Evolutionary conservation across 2,797 vertebrate species (phyloP).

Genomic region (Pelobates cultripes): DNA sequence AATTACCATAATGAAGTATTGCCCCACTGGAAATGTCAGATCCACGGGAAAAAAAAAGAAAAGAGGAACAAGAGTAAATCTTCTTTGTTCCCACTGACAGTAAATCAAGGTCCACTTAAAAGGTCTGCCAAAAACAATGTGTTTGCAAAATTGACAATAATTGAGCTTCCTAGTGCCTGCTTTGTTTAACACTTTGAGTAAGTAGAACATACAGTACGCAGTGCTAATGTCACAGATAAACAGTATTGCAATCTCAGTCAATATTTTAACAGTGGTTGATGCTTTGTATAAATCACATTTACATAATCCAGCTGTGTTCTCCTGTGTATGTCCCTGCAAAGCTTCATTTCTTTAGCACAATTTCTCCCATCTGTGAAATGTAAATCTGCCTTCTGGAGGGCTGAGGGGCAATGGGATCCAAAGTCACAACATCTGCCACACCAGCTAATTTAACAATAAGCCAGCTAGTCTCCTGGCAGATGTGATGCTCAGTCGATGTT

Average conservation of each 20-base stretch:
- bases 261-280: slow-evolving; percentile 44
- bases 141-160: slow-evolving; percentile 20
- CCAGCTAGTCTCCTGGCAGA: slow-evolving; percentile 46
- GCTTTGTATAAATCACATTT: slow-evolving; percentile 56
- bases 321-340: slow-evolving; percentile 53
- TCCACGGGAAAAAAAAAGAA: slow-evolving; percentile 13
- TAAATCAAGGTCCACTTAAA: slow-evolving; percentile 41
- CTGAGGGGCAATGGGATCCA: slow-evolving; percentile 15
- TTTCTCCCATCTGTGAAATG: slow-evolving; percentile 59
- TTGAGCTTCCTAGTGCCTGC: slow-evolving; percentile 49
- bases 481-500: slow-evolving; percentile 46
- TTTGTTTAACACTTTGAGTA: slow-evolving; percentile 28
- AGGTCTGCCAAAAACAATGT: slow-evolving; percentile 59
- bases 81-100: slow-evolving; percentile 6
- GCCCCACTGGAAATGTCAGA: slow-evolving; percentile 38
- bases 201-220: neutral
- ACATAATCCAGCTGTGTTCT: slow-evolving; percentile 53
- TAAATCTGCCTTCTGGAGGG: slow-evolving; percentile 56
- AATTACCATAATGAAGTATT: slow-evolving; percentile 34
- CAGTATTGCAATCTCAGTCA: slow-evolving; percentile 17
- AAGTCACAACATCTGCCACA: neutral
- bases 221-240: neutral
- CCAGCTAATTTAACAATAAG: slow-evolving; percentile 52
- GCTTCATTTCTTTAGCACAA: slow-evolving; percentile 55
- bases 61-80: slow-evolving; percentile 44